These are phyloP conservation scores for Vireo altiloquus DNA, from an alignment of 2,113 vertebrate genomes.

Conservation along the genomic window DNA sequence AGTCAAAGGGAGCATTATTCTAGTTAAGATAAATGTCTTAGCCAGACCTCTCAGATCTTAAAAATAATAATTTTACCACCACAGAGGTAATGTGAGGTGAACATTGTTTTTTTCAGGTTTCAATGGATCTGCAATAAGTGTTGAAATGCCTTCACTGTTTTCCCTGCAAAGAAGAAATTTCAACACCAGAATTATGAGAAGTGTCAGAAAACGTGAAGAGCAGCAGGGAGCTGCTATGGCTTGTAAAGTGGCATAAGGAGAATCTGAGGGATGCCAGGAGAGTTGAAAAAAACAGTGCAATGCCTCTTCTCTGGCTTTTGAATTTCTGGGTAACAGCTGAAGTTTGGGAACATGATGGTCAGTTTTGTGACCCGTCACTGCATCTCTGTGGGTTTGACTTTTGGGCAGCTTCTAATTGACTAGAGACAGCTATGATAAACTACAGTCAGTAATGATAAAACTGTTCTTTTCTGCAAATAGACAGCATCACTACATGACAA, in stretches of 20 bases:
- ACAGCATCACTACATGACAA: not conserved
- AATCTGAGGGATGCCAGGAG: not conserved
- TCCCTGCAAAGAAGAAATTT: not conserved
- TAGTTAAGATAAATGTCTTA: not conserved
- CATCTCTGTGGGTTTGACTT: not conserved
- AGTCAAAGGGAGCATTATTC: not conserved
- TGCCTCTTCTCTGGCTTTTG: not conserved
- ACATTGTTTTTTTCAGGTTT: not conserved
- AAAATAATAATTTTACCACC: not conserved
- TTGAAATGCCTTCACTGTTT: not conserved
- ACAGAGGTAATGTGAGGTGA: not conserved
- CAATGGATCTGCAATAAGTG: not conserved
- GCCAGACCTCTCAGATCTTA: not conserved
- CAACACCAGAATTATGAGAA: not conserved
- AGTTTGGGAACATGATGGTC: not conserved
- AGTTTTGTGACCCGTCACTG: not conserved
- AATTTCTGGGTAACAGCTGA: not conserved
- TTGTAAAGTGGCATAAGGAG: not conserved
- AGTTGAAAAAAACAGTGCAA: not conserved
- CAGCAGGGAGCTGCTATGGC: not conserved
- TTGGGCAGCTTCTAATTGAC: not conserved
- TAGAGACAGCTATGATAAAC: not conserved
- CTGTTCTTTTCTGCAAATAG: not conserved
- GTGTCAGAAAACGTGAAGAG: not conserved
- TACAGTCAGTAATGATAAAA: not conserved